Base-by-base conservation (phyloP, 2,797 vertebrate genomes). In the Sebastolobus altivelis region DNA sequence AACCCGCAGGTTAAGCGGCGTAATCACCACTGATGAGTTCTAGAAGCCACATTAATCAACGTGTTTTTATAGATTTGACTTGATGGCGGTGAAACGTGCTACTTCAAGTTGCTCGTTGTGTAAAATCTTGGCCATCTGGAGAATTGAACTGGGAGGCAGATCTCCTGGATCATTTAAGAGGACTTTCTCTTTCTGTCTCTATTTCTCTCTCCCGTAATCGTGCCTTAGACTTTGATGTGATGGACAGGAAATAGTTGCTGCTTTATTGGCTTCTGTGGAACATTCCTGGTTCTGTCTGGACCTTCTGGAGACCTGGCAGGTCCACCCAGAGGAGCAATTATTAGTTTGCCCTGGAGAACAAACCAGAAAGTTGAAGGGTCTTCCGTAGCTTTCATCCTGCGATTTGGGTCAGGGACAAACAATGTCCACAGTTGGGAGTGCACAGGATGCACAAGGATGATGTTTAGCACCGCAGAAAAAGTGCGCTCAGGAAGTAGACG, bases 181-280 rank as follows among this genome's bases (percentile, higher is more conserved):
- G 76, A 85, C 77, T 80, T 87, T 88, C 77, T 88, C 77, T 85
- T 77, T 88, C 77, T 80, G 43, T 81, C 78, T 81, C 49, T 70
- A 65, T 82, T 84, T 84, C 79, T 66, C 80, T 76, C 83, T 83
- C 84, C 56, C 43, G 60, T 84, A 90, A 83, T 91, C 59, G 72
- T 79, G 80, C 27, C 72, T 87, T 72, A 56, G 81, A 88, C 91
- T 92, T 94, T 93, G 92, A 94, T 92, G 89, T 89, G 88, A 93
- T 87, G 71, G 84, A 89, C 89, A 93, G 94, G 94, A 95, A 94
- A 93, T 93, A 91, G 92, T 87, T 90, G 87, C 87, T 88, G 83
- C 90, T 94, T 95, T 94, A 94, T 93, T 94, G 92, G 91, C 90
- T 91, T 88, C 91, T 90, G 86, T 94, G 93, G 89, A 93, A 93